Conservation (phyloP, 2,797 vertebrate species). For the Xiphophorus birchmanni region DNA sequence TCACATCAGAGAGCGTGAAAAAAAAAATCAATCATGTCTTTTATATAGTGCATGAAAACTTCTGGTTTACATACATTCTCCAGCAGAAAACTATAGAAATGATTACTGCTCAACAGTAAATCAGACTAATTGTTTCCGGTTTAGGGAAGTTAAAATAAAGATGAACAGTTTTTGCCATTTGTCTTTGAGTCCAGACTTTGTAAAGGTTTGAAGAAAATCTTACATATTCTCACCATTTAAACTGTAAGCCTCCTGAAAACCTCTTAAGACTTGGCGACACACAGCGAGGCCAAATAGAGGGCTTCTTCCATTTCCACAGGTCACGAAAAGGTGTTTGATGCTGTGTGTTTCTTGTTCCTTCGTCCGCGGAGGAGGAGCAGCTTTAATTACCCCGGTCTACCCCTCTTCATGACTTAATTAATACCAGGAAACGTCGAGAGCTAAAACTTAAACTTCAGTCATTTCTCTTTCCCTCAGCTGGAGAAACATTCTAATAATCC, state of each 20-base stretch:
- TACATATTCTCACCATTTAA: background rate
- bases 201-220: background rate
- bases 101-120: background rate
- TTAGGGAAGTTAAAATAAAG: background rate
- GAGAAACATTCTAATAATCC: conserved; percentile 17
- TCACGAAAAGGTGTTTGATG: background rate
- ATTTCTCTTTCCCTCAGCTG: background rate
- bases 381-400: background rate
- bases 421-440: background rate
- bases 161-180: background rate
- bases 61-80: too few species aligned
- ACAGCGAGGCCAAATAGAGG: background rate
- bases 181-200: background rate
- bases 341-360: background rate
- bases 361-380: background rate
- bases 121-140: background rate
- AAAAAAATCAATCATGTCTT: too few species aligned
- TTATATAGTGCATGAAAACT: too few species aligned
- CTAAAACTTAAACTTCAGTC: background rate
- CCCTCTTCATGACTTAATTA: background rate
- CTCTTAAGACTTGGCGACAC: background rate
- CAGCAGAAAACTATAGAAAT: too few species aligned
- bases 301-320: background rate
- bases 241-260: background rate
- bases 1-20: too few species aligned